phyloP scores from a whole-genome alignment of 2,888 invertebrate species.

The Slavum lentiscoides region DNA sequence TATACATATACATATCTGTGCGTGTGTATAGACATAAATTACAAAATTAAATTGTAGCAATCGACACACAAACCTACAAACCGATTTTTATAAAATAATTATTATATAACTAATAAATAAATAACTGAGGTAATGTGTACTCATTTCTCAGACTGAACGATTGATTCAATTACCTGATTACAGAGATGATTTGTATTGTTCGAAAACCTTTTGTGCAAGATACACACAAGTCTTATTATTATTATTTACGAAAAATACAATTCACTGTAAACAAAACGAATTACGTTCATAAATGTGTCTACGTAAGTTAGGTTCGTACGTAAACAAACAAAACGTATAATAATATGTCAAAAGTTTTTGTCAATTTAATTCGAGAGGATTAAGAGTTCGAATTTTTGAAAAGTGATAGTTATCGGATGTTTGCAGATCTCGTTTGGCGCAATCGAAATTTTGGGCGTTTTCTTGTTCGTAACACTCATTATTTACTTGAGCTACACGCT shows the following conservation, averaged over 20 bases:
- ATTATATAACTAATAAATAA: too few species aligned
- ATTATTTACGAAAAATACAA: too few species aligned
- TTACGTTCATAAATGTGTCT: not conserved
- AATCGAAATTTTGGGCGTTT: not conserved
- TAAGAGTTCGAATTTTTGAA: constrained; percentile 4
- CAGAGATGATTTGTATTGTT: too few species aligned
- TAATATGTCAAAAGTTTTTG: not conserved
- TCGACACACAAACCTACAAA: too few species aligned
- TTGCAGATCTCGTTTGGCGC: not conserved
- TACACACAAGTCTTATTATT: not conserved
- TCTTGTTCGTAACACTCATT: not conserved
- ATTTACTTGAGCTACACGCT: not conserved
- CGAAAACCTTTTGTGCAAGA: not conserved
- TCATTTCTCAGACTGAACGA: too few species aligned
- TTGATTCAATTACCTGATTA: too few species aligned
- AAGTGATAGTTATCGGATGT: not conserved
- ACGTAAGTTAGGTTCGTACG: not conserved
- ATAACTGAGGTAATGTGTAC: too few species aligned
- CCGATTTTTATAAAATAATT: too few species aligned
- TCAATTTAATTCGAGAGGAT: not conserved
- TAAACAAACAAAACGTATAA: too few species aligned
- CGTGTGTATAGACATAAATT: too few species aligned
- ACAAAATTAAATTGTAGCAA: too few species aligned
- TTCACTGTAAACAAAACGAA: not conserved
- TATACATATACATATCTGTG: too few species aligned